Evolutionary conservation across 2,113 vertebrate species (phyloP).

Genomic region (Echinops telfairi): DNA sequence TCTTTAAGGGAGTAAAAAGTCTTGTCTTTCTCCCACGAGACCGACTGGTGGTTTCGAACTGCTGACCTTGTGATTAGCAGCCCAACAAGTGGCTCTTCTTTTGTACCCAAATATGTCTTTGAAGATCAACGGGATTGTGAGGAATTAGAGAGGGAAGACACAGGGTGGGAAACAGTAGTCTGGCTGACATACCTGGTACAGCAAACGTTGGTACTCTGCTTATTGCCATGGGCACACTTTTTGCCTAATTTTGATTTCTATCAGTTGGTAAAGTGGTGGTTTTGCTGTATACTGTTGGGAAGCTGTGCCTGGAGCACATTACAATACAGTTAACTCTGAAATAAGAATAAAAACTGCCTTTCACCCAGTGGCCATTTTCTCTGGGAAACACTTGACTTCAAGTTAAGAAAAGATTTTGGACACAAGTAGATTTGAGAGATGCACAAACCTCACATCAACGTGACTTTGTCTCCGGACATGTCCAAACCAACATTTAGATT

Average conservation of each 20-base stretch:
- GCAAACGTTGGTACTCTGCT: neutral
- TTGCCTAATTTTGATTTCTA: neutral
- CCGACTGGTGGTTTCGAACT: too few relatives aligned
- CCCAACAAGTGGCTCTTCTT: too few relatives aligned
- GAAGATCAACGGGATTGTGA: too few relatives aligned
- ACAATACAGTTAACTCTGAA: neutral
- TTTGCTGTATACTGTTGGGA: constrained; percentile 16
- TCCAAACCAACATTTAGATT: neutral
- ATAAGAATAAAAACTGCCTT: neutral
- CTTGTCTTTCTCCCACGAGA: too few relatives aligned
- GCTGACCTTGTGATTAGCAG: too few relatives aligned
- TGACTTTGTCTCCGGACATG: neutral
- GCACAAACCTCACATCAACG: neutral
- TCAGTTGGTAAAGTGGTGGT: neutral
- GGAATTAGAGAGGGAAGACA: neutral
- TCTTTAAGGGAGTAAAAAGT: too few relatives aligned
- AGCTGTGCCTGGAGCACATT: neutral
- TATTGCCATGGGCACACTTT: neutral
- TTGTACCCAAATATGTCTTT: too few relatives aligned
- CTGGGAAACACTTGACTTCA: constrained; percentile 14
- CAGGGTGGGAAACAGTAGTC: neutral
- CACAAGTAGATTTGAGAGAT: constrained; percentile 47
- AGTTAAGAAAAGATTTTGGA: neutral
- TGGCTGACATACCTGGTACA: neutral
- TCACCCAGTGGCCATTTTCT: constrained; percentile 10